Base-by-base conservation (phyloP, 2,797 vertebrate species). In the Gallinago solitaria region DNA sequence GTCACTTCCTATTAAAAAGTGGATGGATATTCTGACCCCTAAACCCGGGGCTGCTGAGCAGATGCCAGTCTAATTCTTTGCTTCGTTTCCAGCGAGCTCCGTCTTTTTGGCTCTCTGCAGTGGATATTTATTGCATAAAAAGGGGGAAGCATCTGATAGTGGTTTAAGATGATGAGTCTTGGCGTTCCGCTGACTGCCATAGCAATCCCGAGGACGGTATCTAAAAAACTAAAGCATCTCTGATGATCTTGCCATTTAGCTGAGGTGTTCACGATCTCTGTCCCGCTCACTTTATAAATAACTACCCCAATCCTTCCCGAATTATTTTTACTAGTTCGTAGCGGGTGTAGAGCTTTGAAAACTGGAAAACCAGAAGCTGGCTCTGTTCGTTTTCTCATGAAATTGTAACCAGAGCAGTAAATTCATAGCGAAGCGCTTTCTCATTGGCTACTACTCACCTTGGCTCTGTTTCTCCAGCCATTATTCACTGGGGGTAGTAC, bases 391-490 rank as follows among this genome's bases (percentile, higher is more conserved):
- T 90, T 96, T 96, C 94, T 97, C 88, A 92, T 13, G 11, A 94
- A 93, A 69, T 81, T 63, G 59, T 94, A 81, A 83, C 93, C 94
- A 95, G 89, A 85, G 86, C 88, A 94, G 88, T 90, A 93, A 94
- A 95, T 95, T 95, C 96, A 86, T 94, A 93, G 87, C 90, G 78
- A 21, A 94, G 86, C 11, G 5, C 81, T 95, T 94, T 94, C 81
- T 96, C 94, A 89, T 76, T 92, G 95, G 93, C 93, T 92, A 87
- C 95, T 84, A n/a, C n/a, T n/a, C 91, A 85, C 86, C 91, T 92
- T 93, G 94, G 88, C 93, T 92, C 91, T 80, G 71, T 39, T 95
- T 87, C 90, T 94, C 28, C 69, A 68, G 78, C 70, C 53, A 11
- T 93, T 96, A 74, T 37, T 94, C 94, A 85, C 92, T 74, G 81